Percentiles rank a stretch among this genome's conserved stretches.
phyloP scores from a whole-genome alignment of 1,140 invertebrate genomes.

The Drosophila kikkawai region DNA sequence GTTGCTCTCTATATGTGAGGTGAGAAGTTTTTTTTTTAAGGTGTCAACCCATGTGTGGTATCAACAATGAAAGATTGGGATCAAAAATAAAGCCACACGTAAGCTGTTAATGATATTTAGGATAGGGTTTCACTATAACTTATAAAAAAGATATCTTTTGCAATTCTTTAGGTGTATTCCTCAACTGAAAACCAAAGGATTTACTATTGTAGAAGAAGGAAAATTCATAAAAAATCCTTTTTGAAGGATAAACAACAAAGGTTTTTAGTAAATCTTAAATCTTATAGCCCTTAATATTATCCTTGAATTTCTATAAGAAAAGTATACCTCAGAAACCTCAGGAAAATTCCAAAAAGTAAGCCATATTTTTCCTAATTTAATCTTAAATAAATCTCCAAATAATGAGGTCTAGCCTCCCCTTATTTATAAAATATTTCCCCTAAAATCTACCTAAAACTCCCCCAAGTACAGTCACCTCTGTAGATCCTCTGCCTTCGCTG shows the following conservation, averaged over 20 bases:
- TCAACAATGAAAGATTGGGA: conserved; percentile 5
- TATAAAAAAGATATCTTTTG: too few species aligned
- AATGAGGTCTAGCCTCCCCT: not conserved
- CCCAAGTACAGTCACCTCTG: conserved; percentile 15
- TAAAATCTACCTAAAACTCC: too few species aligned
- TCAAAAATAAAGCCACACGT: conserved; percentile 1
- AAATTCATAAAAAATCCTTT: not conserved
- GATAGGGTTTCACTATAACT: not conserved
- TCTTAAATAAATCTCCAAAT: too few species aligned
- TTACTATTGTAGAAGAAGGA: too few species aligned
- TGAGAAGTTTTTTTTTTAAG: not conserved
- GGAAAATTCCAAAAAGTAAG: too few species aligned
- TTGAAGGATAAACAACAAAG: not conserved
- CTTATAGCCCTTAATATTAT: too few species aligned
- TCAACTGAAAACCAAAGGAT: too few species aligned
- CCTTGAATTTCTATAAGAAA: too few species aligned
- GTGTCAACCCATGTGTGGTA: conserved; percentile 1
- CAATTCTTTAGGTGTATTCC: too few species aligned
- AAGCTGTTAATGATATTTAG: conserved; percentile 12
- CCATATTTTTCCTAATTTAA: too few species aligned
- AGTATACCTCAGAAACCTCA: too few species aligned
- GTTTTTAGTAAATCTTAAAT: not conserved
- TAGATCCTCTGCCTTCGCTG: not conserved
- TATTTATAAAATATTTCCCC: not conserved
- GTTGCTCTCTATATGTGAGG: not conserved